Evolutionary conservation across 2,888 invertebrate genomes (phyloP).

Genomic region (Noctua fimbriata): DNA sequence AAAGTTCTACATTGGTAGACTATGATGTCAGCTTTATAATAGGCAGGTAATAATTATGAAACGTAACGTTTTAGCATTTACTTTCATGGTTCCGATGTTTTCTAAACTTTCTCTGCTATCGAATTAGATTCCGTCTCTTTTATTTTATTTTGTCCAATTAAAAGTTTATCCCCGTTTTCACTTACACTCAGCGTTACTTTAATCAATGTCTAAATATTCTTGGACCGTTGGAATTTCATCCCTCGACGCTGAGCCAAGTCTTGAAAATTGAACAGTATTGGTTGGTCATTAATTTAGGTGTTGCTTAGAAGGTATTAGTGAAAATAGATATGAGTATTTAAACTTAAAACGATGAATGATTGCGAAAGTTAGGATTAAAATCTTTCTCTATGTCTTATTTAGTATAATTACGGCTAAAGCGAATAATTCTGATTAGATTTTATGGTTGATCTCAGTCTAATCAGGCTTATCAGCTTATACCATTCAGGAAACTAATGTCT

Average conservation of each 20-base stretch:
- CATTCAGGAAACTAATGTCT: neutral
- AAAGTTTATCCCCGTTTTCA: neutral
- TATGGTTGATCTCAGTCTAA: constrained; percentile 18
- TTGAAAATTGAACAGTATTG: neutral
- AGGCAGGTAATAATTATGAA: constrained; percentile 15
- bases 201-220: neutral
- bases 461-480: too few species aligned
- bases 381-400: neutral
- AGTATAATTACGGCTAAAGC: constrained; percentile 4
- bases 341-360: neutral
- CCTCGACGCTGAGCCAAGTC: neutral
- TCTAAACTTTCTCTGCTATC: constrained; percentile 40
- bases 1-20: constrained; percentile 42
- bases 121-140: constrained; percentile 15
- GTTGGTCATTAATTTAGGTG: neutral
- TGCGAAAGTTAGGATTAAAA: constrained; percentile 38
- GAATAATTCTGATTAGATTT: constrained; percentile 36
- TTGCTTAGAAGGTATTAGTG: too few species aligned
- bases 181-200: neutral
- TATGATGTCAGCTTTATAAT: constrained; percentile 37
- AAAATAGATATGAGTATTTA: neutral
- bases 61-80: constrained; percentile 34
- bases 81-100: constrained; percentile 27
- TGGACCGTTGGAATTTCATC: neutral
- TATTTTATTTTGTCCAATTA: neutral